Evolutionary conservation across 2,888 invertebrate genomes (phyloP).

Genomic region (Hypercompe scribonia): DNA sequence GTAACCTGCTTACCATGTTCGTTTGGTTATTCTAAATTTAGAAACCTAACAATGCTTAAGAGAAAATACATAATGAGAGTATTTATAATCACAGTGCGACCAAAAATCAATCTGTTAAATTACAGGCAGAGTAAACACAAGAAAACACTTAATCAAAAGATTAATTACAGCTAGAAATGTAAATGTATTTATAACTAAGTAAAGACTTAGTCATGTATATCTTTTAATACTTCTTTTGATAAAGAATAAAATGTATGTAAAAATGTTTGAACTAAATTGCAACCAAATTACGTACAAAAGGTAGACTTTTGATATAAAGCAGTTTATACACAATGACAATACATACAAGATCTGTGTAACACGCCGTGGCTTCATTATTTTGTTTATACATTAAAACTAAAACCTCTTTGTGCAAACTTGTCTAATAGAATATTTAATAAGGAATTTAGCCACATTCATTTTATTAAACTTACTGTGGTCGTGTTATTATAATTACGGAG

Average conservation of each 20-base stretch:
- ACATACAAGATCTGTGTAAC: slow-evolving; percentile 24
- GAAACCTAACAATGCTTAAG: not conserved
- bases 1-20: not conserved
- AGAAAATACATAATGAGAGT: not conserved
- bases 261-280: not conserved
- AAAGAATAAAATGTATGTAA: not conserved
- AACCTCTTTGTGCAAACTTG: slow-evolving; percentile 43
- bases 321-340: slow-evolving; percentile 21
- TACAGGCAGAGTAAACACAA: not conserved
- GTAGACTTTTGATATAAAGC: not conserved
- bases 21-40: not conserved
- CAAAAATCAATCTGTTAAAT: too few relatives aligned
- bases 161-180: not conserved
- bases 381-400: slow-evolving; percentile 44
- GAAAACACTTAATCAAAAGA: too few relatives aligned
- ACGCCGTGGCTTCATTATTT: slow-evolving; percentile 29
- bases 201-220: not conserved
- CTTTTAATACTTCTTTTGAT: not conserved
- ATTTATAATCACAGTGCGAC: not conserved
- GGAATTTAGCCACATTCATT: slow-evolving; percentile 13
- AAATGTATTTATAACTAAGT: not conserved
- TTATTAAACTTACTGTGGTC: slow-evolving; percentile 19
- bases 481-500: slow-evolving; percentile 26
- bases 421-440: slow-evolving; percentile 54
- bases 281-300: slow-evolving; percentile 4